Evolutionary conservation across 2,113 vertebrate species (phyloP), one percentile per base, ranked within the genome.

Genomic region (Progne subis): DNA sequence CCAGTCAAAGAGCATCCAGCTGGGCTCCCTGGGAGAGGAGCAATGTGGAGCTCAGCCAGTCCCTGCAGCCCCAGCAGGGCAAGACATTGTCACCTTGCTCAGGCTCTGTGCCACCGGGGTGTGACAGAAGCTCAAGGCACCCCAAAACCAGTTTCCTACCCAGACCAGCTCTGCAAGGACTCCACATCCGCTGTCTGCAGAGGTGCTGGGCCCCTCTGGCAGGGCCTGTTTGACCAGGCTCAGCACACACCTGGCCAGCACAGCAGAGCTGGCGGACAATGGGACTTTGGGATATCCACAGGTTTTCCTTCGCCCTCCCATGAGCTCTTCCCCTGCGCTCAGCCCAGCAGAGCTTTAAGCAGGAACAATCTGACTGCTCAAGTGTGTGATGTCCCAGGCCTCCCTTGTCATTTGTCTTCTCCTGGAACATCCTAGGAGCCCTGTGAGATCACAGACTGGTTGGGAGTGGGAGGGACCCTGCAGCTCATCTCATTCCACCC

Each of bases 11-110:
- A 47, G 6, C 32, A 24, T 12, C n/a, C 37, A 10, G 0, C 32
- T 65, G 72, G 46, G 32, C 43, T 84, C 32, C 10, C 18, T 43
- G 67, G 46, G 32, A 47, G 26, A 2, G 15, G 19, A 72, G 29
- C 52, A 21, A 1, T 0, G 1, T 4, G 39, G 32, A 49, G 53
- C 46, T 74, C 70, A 70, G 78, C 29, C 23, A 8, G 8, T 29
- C 34, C 52, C 24, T 55, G 26, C 26, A n/a, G 78, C 63, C 31
- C 43, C 56, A 82, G 12, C 31, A 26, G 17, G 52, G 37, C 0
- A 0, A 41, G 47, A 44, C 1, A 2, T 4, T 0, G 2, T 12
- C 43, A 25, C 53, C 21, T 13, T 18, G 37, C 8, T 37, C 49
- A 37, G 39, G 17, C 13, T 47, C 2, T 32, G 50, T 53, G 75